These are phyloP conservation scores for Rhingia rostrata DNA, from an alignment of 2,888 invertebrate species.

Conservation along the genomic window DNA sequence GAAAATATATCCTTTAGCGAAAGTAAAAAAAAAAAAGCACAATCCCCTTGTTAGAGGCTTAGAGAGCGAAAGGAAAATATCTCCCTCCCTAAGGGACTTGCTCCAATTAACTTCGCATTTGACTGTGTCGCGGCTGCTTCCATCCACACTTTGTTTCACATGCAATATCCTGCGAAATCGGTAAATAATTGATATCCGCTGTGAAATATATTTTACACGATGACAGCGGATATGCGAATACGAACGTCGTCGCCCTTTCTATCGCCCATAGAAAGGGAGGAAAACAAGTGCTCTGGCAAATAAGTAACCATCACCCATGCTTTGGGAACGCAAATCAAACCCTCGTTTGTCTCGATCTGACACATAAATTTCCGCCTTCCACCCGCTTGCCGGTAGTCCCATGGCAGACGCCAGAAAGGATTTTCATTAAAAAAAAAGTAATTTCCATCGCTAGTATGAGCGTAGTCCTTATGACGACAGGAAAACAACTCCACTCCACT, in stretches of 20 bases:
- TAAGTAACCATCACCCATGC: background rate
- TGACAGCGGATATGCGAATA: background rate
- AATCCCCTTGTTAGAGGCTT: background rate
- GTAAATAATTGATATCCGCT: slow-evolving; percentile 53
- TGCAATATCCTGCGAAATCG: slow-evolving; percentile 43
- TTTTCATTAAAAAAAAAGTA: background rate
- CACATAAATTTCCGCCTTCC: slow-evolving; percentile 2
- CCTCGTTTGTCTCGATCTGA: slow-evolving; percentile 37
- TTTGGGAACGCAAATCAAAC: slow-evolving; percentile 39
- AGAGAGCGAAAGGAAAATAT: background rate
- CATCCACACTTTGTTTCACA: background rate
- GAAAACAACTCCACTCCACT: background rate
- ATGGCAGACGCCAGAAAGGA: slow-evolving; percentile 12
- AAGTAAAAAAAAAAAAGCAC: too few species aligned
- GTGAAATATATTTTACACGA: slow-evolving; percentile 9
- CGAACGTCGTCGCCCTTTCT: too few species aligned
- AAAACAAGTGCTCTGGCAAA: background rate
- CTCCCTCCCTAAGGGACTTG: slow-evolving; percentile 1
- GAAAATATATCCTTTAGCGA: too few species aligned
- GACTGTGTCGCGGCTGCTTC: slow-evolving; percentile 7
- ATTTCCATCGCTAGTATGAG: background rate
- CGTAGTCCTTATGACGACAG: too few species aligned
- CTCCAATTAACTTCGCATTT: slow-evolving; percentile 45
- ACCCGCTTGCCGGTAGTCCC: background rate
- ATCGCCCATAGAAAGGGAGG: too few species aligned